A percentile compares a stretch with the other conserved stretches of the same genome.
Evolutionary conservation across 2,113 vertebrate species (phyloP).

Genomic region (Syrmaticus mikado): DNA sequence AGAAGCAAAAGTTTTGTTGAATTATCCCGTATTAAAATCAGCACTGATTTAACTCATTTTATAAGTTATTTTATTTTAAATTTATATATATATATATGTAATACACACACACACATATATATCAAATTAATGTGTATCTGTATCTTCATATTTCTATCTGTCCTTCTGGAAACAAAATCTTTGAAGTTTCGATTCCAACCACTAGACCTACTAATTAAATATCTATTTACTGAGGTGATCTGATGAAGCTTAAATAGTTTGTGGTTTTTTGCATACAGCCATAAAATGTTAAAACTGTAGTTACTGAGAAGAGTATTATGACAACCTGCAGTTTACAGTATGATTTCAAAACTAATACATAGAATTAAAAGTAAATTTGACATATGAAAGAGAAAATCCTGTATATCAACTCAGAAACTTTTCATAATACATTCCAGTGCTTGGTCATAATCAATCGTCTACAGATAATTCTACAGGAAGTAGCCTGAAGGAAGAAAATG

Average conservation of each 20-base stretch:
- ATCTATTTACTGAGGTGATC: background rate
- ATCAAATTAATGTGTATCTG: too few relatives aligned
- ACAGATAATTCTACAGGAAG: background rate
- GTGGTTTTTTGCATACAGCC: background rate
- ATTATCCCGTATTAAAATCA: background rate
- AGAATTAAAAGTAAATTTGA: background rate
- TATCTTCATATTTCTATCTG: background rate
- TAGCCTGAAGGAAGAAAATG: background rate
- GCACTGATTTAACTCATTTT: fast-evolving
- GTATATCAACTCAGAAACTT: background rate
- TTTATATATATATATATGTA: background rate
- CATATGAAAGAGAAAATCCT: background rate
- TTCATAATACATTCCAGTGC: background rate
- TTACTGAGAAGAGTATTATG: background rate
- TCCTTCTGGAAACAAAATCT: background rate
- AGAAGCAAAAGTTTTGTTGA: background rate
- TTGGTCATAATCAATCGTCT: background rate
- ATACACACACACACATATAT: too few relatives aligned
- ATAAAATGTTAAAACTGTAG: background rate
- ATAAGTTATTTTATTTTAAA: background rate
- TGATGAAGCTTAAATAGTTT: background rate
- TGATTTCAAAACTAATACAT: background rate
- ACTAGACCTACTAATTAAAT: background rate
- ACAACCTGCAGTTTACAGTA: background rate
- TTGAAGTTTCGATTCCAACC: background rate